These are phyloP conservation scores for Pituophis catenifer DNA, from an alignment of 2,113 vertebrate species.

Conservation along the genomic window DNA sequence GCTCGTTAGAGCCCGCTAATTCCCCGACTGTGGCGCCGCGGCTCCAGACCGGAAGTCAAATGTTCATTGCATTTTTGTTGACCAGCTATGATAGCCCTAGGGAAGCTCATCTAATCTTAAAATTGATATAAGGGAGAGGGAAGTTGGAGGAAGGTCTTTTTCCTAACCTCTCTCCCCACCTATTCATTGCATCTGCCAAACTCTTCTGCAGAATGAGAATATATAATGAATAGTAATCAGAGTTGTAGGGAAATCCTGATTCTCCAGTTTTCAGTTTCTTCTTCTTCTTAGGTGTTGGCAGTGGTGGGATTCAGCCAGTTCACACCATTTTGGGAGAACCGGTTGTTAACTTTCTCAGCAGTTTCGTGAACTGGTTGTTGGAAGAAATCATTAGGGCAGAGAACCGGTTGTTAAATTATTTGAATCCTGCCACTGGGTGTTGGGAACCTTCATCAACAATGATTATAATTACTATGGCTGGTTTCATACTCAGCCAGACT, in stretches of 20 bases:
- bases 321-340: no score
- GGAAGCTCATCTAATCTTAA: background rate
- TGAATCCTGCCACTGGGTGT: no score
- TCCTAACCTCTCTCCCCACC: background rate
- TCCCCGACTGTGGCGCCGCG: no score
- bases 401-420: no score
- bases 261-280: background rate
- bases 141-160: background rate
- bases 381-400: no score
- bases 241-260: background rate
- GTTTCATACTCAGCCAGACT: background rate
- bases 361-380: no score
- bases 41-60: background rate
- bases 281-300: background rate
- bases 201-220: background rate
- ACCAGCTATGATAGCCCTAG: background rate
- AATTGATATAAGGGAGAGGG: background rate
- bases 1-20: no score
- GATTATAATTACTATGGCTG: background rate
- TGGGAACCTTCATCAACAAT: background rate
- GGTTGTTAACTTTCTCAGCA: no score
- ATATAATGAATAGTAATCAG: background rate
- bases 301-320: no score
- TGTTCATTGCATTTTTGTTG: background rate
- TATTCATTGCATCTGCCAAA: background rate